phyloP scores from a whole-genome alignment of 2,888 invertebrate genomes.

The Branchipolynoe longqiensis region DNA sequence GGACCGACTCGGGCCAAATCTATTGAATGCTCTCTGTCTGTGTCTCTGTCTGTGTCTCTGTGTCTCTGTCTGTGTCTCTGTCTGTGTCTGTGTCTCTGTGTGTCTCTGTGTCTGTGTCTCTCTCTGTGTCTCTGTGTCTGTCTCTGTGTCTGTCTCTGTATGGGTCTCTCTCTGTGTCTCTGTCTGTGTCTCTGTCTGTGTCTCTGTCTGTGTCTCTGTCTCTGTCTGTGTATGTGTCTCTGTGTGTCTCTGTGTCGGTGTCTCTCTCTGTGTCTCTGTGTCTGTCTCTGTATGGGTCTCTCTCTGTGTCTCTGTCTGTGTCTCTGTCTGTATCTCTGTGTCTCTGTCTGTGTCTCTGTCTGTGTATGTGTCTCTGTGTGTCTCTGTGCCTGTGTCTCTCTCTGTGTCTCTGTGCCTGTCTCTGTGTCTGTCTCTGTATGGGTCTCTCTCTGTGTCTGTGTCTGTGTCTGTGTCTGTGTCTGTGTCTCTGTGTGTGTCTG shows the following conservation, averaged over 20 bases:
- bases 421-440: too few relatives aligned
- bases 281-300: not conserved
- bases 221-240: not conserved
- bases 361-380: too few relatives aligned
- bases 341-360: slow-evolving; percentile 2
- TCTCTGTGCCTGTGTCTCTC: too few relatives aligned
- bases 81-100: not conserved
- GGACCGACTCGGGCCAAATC: too few relatives aligned
- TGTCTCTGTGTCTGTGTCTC: not conserved
- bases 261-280: not conserved
- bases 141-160: not conserved
- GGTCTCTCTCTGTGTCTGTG: too few relatives aligned
- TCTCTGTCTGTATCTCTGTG: not conserved
- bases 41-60: too few relatives aligned
- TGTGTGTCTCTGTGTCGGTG: not conserved
- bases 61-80: not conserved
- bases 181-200: not conserved
- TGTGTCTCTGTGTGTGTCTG: not conserved
- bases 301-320: not conserved
- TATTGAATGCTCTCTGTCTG: too few relatives aligned
- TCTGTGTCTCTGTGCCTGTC: too few relatives aligned
- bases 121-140: not conserved
- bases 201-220: not conserved
- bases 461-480: not conserved
- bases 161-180: not conserved